A percentile compares a stretch with the other conserved stretches of the same genome.
Conservation (phyloP, 2,888 invertebrate species). For the Xestia c-nigrum region DNA sequence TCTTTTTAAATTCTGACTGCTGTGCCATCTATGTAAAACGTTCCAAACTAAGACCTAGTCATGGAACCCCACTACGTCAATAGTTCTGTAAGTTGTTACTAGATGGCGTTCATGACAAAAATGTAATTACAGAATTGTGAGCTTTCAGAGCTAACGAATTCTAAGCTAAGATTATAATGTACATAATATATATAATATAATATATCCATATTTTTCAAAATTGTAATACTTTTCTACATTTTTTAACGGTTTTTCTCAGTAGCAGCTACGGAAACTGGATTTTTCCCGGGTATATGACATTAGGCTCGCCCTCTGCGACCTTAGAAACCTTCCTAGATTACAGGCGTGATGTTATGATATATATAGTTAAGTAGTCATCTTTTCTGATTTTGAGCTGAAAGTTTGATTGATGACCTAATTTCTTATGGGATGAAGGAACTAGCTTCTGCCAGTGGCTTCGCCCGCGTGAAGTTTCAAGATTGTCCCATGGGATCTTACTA, state of each 20-base stretch:
- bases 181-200: no score
- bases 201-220: not conserved
- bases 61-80: not conserved
- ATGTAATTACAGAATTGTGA: not conserved
- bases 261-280: no score
- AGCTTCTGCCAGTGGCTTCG: no score
- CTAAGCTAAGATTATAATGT: not conserved
- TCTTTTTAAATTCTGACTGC: not conserved
- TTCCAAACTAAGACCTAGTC: not conserved
- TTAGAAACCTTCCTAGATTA: no score
- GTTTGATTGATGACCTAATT: not conserved
- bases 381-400: not conserved
- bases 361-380: no score
- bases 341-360: no score
- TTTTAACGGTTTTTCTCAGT: no score
- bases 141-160: not conserved
- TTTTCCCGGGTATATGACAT: no score
- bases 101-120: constrained; percentile 21
- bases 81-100: constrained; percentile 1
- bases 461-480: no score
- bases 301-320: no score
- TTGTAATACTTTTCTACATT: not conserved
- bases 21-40: constrained; percentile 21
- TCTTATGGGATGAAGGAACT: not conserved
- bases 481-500: no score